phyloP scores from a whole-genome alignment of 2,113 vertebrate genomes.

The Aptenodytes forsteri region DNA sequence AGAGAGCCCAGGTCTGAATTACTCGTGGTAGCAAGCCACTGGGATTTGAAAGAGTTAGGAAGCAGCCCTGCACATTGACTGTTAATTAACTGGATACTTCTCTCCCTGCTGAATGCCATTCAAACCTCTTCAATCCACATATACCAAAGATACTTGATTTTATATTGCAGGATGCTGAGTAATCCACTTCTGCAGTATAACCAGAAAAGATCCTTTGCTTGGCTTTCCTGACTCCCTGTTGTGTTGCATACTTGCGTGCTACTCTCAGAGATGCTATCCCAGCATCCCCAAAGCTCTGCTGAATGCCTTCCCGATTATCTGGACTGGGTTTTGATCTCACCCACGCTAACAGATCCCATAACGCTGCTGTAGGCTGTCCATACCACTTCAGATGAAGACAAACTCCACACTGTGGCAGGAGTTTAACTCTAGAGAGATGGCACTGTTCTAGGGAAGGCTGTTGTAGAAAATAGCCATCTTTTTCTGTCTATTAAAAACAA shows the following conservation, averaged over 20 bases:
- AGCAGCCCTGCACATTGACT: not conserved
- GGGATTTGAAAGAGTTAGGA: not conserved
- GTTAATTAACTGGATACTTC: not conserved
- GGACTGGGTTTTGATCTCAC: not conserved
- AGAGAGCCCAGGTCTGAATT: not conserved
- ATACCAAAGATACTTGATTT: not conserved
- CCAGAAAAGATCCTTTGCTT: not conserved
- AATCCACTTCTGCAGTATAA: not conserved
- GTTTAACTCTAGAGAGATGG: not conserved
- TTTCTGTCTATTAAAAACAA: not conserved
- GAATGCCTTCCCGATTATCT: not conserved
- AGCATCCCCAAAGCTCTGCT: not conserved
- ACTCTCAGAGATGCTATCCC: not conserved
- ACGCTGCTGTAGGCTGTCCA: not conserved
- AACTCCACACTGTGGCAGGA: not conserved
- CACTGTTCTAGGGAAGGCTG: not conserved
- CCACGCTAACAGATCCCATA: not conserved
- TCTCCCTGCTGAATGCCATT: not conserved
- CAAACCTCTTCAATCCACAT: not conserved
- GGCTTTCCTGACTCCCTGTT: not conserved
- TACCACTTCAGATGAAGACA: not conserved
- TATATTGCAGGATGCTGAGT: not conserved
- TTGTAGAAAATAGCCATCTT: not conserved
- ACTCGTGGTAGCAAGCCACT: not conserved
- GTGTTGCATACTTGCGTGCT: not conserved